Evolutionary conservation across 2,797 vertebrate species (phyloP).

Genomic region (Chelmon rostratus): DNA sequence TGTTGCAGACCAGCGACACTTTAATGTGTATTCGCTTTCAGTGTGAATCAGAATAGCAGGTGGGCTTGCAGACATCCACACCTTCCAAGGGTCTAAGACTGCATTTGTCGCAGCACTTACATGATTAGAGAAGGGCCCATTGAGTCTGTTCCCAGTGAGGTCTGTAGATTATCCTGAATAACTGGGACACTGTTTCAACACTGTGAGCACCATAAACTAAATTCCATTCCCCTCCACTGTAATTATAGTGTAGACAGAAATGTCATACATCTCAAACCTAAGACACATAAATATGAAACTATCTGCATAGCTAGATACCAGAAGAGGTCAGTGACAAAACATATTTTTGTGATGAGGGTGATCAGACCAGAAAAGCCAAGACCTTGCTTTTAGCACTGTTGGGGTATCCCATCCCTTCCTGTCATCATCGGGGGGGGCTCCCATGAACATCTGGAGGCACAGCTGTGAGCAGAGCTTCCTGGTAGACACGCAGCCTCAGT

Average conservation of each 20-base stretch:
- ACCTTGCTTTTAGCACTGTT: neutral
- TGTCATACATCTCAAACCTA: neutral
- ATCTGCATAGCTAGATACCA: neutral
- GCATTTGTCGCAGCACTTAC: too few species aligned
- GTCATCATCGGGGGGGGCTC: neutral
- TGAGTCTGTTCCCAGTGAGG: neutral
- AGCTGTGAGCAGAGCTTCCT: slow-evolving; percentile 48
- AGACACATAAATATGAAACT: neutral
- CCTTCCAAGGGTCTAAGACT: too few species aligned
- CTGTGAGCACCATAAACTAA: neutral
- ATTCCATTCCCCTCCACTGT: neutral
- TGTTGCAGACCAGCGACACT: too few species aligned
- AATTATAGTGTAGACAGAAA: neutral
- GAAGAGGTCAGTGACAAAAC: neutral
- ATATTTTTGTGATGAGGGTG: slow-evolving; percentile 7
- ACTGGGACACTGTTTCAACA: neutral
- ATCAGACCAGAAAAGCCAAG: neutral
- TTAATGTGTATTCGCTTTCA: too few species aligned
- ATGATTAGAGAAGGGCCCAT: neutral
- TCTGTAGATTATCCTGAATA: neutral
- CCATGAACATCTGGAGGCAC: slow-evolving; percentile 42
- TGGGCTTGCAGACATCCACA: too few species aligned
- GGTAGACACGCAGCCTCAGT: slow-evolving; percentile 70
- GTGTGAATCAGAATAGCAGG: too few species aligned
- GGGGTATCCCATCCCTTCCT: neutral